Conservation (phyloP, 2,113 vertebrate genomes). For the Lasiurus cinereus region DNA sequence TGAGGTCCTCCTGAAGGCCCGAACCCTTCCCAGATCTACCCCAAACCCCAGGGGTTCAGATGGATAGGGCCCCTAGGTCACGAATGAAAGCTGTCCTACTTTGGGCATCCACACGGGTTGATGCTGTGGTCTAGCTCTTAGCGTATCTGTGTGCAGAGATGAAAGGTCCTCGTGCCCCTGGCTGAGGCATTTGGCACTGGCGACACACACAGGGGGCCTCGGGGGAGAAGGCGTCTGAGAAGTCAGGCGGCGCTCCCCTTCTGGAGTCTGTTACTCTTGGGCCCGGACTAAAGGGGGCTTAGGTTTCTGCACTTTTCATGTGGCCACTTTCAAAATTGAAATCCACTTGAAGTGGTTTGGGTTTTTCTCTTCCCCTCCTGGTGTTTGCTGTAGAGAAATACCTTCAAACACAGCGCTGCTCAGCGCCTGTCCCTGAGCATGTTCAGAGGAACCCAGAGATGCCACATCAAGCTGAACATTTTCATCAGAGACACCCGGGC, state of each 20-base stretch:
- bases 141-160: background rate
- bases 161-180: background rate
- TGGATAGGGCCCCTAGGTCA: background rate
- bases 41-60: background rate
- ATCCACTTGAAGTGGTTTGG: conserved; percentile 85
- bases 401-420: conserved; percentile 52
- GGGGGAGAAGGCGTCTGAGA: background rate
- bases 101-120: accelerated
- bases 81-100: background rate
- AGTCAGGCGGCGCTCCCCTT: background rate
- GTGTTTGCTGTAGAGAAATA: conserved; percentile 62
- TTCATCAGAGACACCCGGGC: conserved; percentile 27
- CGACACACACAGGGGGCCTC: background rate
- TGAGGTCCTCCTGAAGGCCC: background rate
- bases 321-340: conserved; percentile 80
- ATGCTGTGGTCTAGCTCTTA: background rate
- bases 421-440: background rate
- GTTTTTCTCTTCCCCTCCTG: conserved; percentile 57
- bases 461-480: conserved; percentile 72
- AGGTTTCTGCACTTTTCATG: conserved; percentile 81
- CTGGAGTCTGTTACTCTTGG: conserved; percentile 57
- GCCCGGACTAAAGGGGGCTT: conserved; percentile 70
- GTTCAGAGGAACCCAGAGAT: conserved; percentile 66
- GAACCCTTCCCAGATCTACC: background rate
- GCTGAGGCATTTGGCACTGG: background rate